Conservation (phyloP, 2,888 invertebrate genomes). For the Yponomeuta malinellus region DNA sequence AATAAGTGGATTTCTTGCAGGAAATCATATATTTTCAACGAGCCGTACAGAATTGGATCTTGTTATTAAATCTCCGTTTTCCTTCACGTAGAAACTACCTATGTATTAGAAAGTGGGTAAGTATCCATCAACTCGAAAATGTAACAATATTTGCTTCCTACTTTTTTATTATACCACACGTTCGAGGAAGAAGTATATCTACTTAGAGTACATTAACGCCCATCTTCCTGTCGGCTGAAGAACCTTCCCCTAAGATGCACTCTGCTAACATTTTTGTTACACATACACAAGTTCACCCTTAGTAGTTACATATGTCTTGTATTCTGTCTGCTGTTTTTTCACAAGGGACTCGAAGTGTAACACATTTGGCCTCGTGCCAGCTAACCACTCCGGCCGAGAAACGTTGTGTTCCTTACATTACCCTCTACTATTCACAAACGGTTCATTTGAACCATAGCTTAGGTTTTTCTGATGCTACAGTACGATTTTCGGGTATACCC, state of each 20-base stretch:
- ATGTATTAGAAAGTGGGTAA: neutral
- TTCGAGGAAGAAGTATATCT: neutral
- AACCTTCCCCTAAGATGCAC: neutral
- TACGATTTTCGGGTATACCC: neutral
- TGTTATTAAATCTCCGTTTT: constrained; percentile 36
- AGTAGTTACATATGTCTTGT: neutral
- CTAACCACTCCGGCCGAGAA: constrained; percentile 33
- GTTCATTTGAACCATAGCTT: neutral
- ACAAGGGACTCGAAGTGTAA: constrained; percentile 25
- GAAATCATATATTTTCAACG: constrained; percentile 52
- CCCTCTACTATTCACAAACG: constrained; percentile 6
- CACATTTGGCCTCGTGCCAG: constrained; percentile 45
- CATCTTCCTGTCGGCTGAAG: neutral
- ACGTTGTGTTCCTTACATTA: constrained; percentile 26
- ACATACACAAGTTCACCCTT: constrained; percentile 2
- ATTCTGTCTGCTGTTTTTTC: neutral
- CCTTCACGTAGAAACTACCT: neutral
- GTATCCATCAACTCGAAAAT: neutral
- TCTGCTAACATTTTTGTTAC: neutral
- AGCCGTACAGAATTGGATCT: constrained; percentile 36
- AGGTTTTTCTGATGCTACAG: neutral
- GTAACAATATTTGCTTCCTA: neutral
- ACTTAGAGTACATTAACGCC: neutral
- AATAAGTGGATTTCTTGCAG: constrained; percentile 52
- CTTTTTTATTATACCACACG: neutral